phyloP scores from a whole-genome alignment of 2,113 vertebrate genomes.

The Irena cyanogastra region DNA sequence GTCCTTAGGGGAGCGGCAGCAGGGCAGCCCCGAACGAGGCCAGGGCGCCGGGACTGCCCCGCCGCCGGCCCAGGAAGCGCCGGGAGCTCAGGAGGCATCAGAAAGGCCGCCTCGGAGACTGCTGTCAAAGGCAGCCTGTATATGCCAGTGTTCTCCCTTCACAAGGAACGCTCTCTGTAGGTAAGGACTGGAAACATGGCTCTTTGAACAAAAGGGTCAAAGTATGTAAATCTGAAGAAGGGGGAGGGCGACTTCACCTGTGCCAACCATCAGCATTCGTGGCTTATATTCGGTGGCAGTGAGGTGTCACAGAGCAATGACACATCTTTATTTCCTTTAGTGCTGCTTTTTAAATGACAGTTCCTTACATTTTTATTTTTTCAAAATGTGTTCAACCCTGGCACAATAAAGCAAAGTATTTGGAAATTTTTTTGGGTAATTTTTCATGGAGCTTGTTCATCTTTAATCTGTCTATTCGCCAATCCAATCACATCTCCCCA shows the following conservation, averaged over 20 bases:
- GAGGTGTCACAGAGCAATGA: background rate
- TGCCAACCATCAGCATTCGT: background rate
- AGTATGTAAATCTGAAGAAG: background rate
- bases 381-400: background rate
- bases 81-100: rapidly evolving
- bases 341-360: background rate
- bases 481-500: background rate
- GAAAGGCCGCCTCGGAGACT: background rate
- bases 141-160: rapidly evolving
- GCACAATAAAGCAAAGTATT: background rate
- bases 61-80: background rate
- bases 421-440: background rate
- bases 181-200: background rate
- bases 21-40: background rate
- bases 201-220: background rate
- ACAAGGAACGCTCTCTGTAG: background rate
- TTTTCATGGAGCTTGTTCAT: background rate
- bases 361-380: rapidly evolving
- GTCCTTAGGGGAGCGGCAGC: background rate
- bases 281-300: background rate
- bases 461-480: background rate
- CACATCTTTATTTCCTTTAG: background rate
- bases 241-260: background rate
- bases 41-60: background rate
- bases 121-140: too few species aligned